Conservation (phyloP, 1,140 invertebrate genomes). For the Drosophila carrolli region DNA sequence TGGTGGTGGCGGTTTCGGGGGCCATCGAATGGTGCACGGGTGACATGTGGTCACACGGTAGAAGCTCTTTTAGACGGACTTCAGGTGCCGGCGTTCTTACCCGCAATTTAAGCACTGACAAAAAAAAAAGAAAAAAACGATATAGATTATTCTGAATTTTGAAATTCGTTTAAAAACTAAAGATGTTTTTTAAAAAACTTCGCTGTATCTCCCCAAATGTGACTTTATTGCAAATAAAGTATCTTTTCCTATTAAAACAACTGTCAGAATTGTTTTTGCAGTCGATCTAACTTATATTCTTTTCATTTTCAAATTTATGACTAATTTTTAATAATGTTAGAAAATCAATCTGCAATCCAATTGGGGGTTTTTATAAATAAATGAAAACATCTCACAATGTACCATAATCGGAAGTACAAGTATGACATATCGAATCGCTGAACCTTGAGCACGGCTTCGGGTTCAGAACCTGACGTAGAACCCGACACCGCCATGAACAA, state of each 20-base stretch:
- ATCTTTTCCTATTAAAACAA: too few relatives aligned
- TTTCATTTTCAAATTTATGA: too few relatives aligned
- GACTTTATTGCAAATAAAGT: too few relatives aligned
- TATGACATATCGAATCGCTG: conserved; percentile 26
- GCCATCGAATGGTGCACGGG: conserved; percentile 32
- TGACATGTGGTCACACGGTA: conserved; percentile 48
- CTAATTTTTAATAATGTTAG: too few relatives aligned
- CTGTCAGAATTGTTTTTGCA: too few relatives aligned
- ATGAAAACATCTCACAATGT: neutral
- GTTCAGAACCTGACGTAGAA: conserved; percentile 41
- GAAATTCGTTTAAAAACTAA: too few relatives aligned
- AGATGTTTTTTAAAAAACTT: too few relatives aligned
- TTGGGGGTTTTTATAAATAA: neutral
- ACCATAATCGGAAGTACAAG: conserved; percentile 29
- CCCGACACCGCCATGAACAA: conserved; percentile 25
- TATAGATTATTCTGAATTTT: too few relatives aligned
- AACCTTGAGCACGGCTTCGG: conserved; percentile 55
- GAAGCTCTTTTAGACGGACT: conserved; percentile 23
- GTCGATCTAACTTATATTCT: too few relatives aligned
- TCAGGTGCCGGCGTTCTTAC: conserved; percentile 10
- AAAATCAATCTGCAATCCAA: too few relatives aligned
- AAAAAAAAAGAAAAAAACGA: neutral
- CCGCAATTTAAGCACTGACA: conserved; percentile 5
- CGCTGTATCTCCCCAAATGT: too few relatives aligned
- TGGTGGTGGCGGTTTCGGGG: conserved; percentile 17